Percentiles rank a stretch among this genome's conserved stretches.
Conservation (phyloP, 1,140 invertebrate genomes). For the Bombus terrestris region DNA sequence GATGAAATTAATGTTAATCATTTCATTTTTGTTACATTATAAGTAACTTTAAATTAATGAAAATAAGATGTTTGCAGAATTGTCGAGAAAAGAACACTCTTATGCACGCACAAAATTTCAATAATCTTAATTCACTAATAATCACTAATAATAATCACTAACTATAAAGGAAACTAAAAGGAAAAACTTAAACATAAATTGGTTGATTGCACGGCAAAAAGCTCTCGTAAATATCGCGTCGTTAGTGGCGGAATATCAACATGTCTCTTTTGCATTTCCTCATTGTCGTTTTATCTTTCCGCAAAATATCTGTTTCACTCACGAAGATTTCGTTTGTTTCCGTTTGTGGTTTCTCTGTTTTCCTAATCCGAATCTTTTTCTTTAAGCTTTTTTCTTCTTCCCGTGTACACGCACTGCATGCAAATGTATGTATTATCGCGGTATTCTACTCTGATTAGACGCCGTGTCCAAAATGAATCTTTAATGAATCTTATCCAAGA, state of each 20-base stretch:
- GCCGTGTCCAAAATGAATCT: constrained; percentile 55
- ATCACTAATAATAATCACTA: too few relatives aligned
- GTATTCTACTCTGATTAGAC: constrained; percentile 32
- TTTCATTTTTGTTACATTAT: neutral
- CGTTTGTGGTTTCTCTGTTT: constrained; percentile 41
- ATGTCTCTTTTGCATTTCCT: neutral
- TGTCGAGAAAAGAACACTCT: too few relatives aligned
- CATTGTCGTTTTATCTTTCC: neutral
- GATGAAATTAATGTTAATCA: neutral
- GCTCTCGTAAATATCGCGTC: neutral
- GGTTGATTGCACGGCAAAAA: neutral
- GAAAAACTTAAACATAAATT: neutral
- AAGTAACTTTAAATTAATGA: neutral
- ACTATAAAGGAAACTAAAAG: too few relatives aligned
- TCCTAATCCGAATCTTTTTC: constrained; percentile 47
- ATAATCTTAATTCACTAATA: too few relatives aligned
- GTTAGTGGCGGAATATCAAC: neutral
- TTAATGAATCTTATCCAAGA: constrained; percentile 38
- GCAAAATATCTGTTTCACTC: constrained; percentile 30
- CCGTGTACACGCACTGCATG: constrained; percentile 27
- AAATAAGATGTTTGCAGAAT: neutral
- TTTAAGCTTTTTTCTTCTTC: constrained; percentile 15
- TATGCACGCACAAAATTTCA: too few relatives aligned
- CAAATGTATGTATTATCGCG: constrained; percentile 55
- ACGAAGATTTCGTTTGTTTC: neutral